Conservation (phyloP, 2,113 vertebrate species). For the Anhinga rufa region DNA sequence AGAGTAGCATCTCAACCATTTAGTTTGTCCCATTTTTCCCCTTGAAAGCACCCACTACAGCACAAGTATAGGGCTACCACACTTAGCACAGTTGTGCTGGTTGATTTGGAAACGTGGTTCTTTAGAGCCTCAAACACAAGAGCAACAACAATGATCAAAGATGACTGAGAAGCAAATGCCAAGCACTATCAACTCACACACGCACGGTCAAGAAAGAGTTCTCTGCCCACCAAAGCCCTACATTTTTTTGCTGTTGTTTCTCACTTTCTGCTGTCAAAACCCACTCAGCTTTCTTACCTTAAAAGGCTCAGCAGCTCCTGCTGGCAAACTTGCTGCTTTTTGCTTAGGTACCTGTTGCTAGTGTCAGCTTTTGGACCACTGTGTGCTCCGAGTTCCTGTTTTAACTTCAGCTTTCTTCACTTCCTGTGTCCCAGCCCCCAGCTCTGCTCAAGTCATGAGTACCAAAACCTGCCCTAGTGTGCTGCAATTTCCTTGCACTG, state of each 20-base stretch:
- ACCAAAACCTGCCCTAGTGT: not conserved
- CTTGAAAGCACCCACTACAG: not conserved
- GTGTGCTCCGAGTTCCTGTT: slow-evolving; percentile 25
- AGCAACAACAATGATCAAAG: rapidly evolving
- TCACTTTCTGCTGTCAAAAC: not conserved
- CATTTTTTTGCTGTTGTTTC: not conserved
- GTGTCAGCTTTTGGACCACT: not conserved
- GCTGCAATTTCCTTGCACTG: not conserved
- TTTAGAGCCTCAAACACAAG: not conserved
- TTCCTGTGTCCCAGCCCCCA: slow-evolving; percentile 35
- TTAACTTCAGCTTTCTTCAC: not conserved
- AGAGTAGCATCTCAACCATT: not conserved
- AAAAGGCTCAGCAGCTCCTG: not conserved
- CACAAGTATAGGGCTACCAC: not conserved
- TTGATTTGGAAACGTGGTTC: not conserved
- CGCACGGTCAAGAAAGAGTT: not conserved
- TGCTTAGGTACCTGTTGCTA: not conserved
- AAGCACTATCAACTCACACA: not conserved
- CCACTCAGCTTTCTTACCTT: slow-evolving; percentile 25
- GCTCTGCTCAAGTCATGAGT: not conserved
- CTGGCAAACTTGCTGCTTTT: not conserved
- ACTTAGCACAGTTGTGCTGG: rapidly evolving
- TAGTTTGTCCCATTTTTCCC: not conserved
- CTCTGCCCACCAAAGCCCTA: not conserved
- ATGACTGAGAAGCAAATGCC: not conserved